Conservation (phyloP, 2,888 invertebrate genomes). For the Quadroppia sp. region DNA sequence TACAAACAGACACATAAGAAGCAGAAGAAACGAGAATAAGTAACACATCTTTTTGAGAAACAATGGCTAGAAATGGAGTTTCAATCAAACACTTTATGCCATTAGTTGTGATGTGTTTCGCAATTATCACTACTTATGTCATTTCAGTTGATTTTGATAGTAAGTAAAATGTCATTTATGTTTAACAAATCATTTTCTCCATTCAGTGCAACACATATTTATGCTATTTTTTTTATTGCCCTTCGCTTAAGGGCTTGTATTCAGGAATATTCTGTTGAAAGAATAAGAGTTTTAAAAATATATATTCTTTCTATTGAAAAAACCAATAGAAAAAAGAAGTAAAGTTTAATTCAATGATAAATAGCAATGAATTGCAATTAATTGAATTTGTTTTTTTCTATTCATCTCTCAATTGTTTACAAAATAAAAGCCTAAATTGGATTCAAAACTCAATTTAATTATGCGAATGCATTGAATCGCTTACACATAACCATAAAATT, state of each 20-base stretch:
- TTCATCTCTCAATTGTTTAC: background rate
- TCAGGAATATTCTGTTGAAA: too few relatives aligned
- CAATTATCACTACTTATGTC: slow-evolving; percentile 9
- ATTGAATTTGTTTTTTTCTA: slow-evolving; percentile 6
- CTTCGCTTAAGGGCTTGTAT: too few relatives aligned
- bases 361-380: background rate
- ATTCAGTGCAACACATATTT: too few relatives aligned
- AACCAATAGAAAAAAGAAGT: too few relatives aligned
- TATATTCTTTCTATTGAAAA: too few relatives aligned
- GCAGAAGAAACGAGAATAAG: too few relatives aligned
- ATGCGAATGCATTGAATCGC: background rate
- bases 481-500: slow-evolving; percentile 19
- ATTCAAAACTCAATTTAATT: slow-evolving; percentile 12
- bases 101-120: slow-evolving; percentile 6
- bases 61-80: background rate
- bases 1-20: background rate
- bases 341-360: background rate
- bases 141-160: slow-evolving; percentile 17
- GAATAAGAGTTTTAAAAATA: too few relatives aligned
- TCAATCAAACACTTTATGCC: slow-evolving; percentile 15
- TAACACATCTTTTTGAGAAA: too few relatives aligned
- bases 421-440: background rate
- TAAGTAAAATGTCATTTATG: slow-evolving; percentile 3
- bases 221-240: background rate
- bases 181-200: too few relatives aligned